These are phyloP conservation scores for Netelia virgata DNA, from an alignment of 2,888 invertebrate species.

Conservation along the genomic window DNA sequence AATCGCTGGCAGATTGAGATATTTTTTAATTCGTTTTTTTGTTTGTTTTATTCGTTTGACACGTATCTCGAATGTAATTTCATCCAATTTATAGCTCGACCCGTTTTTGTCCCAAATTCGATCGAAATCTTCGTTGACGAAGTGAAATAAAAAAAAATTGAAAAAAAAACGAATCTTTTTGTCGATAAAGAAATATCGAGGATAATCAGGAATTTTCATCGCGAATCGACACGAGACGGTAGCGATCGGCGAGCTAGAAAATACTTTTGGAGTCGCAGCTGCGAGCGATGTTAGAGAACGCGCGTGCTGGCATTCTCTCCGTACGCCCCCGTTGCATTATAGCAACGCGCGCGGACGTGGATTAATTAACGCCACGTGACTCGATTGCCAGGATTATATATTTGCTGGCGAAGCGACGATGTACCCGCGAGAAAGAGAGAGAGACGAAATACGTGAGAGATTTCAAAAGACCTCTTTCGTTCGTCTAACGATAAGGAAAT, in stretches of 20 bases:
- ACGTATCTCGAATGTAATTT: neutral
- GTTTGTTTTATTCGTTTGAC: no score
- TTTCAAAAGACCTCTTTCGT: neutral
- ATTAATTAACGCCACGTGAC: conserved; percentile 62
- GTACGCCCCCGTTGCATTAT: conserved; percentile 45
- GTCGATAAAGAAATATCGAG: no score
- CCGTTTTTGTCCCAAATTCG: neutral
- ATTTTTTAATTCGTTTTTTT: neutral
- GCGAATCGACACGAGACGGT: neutral
- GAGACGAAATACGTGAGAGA: conserved; percentile 7
- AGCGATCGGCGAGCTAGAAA: neutral
- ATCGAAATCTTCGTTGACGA: neutral
- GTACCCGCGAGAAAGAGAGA: conserved; percentile 19
- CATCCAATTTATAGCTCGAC: neutral
- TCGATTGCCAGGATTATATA: conserved; percentile 57
- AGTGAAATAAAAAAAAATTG: neutral
- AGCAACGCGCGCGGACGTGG: conserved; percentile 20
- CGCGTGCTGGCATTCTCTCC: conserved; percentile 32
- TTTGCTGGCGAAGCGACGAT: conserved; percentile 33
- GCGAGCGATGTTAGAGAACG: neutral
- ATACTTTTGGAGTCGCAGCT: conserved; percentile 38
- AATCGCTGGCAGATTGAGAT: neutral
- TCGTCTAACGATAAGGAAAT: conserved; percentile 12
- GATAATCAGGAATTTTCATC: neutral
- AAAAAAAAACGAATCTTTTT: no score